A percentile compares a stretch with the other conserved stretches of the same genome.
Evolutionary conservation across 1,140 invertebrate species (phyloP).

Genomic region (Phthorimaea operculella): DNA sequence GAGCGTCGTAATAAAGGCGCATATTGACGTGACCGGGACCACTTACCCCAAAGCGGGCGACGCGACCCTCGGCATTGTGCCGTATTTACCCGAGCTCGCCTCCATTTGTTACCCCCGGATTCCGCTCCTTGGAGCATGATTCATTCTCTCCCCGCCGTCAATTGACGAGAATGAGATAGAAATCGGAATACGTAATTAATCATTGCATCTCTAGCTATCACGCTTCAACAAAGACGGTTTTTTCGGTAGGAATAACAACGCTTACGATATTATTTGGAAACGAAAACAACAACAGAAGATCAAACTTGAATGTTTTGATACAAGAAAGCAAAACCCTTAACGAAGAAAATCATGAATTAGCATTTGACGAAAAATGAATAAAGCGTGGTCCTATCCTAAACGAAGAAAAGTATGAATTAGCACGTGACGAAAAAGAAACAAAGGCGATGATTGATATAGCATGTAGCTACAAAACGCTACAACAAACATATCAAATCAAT

Average conservation of each 20-base stretch:
- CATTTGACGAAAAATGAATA: background rate
- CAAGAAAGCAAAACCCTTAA: background rate
- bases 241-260: no score
- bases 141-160: conserved; percentile 53
- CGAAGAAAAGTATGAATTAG: background rate
- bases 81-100: conserved; percentile 59
- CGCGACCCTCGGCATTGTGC: conserved; percentile 54
- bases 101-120: conserved; percentile 63
- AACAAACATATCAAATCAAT: conserved; percentile 23
- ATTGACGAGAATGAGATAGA: conserved; percentile 51
- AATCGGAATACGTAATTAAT: conserved; percentile 25
- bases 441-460: background rate
- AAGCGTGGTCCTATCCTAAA: no score
- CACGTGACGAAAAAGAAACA: background rate
- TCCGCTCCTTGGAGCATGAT: conserved; percentile 64
- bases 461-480: background rate
- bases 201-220: conserved; percentile 3
- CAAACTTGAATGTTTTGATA: background rate
- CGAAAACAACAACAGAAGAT: no score
- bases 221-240: no score
- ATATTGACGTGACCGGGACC: conserved; percentile 58
- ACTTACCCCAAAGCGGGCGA: conserved; percentile 56
- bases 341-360: background rate
- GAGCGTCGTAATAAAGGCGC: conserved; percentile 55
- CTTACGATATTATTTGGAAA: no score